These are phyloP conservation scores for Muscicapa adusta DNA, from an alignment of 2,113 vertebrate species.

Conservation along the genomic window DNA sequence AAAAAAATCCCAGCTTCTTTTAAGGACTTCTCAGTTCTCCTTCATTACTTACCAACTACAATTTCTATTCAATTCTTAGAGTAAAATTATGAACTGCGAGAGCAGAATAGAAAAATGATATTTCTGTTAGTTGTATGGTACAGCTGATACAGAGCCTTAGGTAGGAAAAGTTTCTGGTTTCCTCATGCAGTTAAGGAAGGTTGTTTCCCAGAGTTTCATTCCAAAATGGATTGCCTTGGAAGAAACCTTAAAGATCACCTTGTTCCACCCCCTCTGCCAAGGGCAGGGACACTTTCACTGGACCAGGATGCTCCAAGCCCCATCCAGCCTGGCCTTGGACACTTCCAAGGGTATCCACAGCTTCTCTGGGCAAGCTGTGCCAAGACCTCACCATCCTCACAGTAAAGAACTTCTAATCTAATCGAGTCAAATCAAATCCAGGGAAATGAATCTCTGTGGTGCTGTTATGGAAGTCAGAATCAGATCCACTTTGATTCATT, in stretches of 20 bases:
- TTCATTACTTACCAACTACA: not conserved
- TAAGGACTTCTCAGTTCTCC: not conserved
- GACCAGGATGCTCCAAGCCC: not conserved
- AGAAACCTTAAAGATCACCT: not conserved
- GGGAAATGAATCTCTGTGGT: not conserved
- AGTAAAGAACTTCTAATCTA: not conserved
- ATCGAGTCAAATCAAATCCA: not conserved
- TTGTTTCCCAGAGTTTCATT: not conserved
- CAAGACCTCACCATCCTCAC: not conserved
- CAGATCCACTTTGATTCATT: not conserved
- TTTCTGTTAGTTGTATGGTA: not conserved
- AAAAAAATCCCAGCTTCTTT: not conserved
- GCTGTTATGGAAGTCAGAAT: not conserved
- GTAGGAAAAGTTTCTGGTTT: not conserved
- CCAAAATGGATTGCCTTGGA: not conserved
- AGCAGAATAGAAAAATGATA: not conserved
- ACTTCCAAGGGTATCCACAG: not conserved
- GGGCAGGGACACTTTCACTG: not conserved
- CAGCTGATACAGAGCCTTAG: not conserved
- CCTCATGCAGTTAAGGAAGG: not conserved
- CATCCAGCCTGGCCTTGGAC: not conserved
- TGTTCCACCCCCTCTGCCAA: not conserved
- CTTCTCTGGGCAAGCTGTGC: not conserved
- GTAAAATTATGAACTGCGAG: not conserved
- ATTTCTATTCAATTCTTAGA: not conserved